Base-by-base conservation (phyloP, 2,888 invertebrate genomes). In the Eulithis prunata region DNA sequence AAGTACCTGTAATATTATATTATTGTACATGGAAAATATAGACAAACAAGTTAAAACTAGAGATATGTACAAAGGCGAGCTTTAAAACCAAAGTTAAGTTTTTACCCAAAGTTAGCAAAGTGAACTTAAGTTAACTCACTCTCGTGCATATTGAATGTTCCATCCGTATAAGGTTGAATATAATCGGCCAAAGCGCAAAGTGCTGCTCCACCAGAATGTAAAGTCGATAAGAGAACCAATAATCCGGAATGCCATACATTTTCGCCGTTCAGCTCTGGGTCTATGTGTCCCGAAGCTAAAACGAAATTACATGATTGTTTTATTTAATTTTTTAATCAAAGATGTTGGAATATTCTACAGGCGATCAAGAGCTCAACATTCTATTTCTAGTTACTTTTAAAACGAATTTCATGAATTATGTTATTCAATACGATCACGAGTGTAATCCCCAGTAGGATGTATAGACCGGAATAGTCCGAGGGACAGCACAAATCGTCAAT, bases 221-320 rank as follows among this genome's bases (percentile, higher is more conserved):
- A 60, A 1, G 73, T 75, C 0, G 85, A 68, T 53, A 89, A 68
- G 13, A 88, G 41, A 57, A 88, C 63, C 57, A 91, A 58, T 51
- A 86, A 49, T 2, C 75, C 77, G 3, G 91, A 90, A 69, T 91
- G 89, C 88, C 85, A 88, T 54, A 91, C 77, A 70, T 89, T 91
- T 71, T 92, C 92, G n/a, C 70, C 71, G 71, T 88, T 82, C 36
- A 92, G 69, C 1, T 74, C 52, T 1, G 88, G 80, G 70, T 92
- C 92, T 68, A 92, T 88, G 68, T 92, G 92, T 0, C 93, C 91
- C 36, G 85, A 80, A 36, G 91, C 92, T 92, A 75, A 10, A 71
- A 75, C 45, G 32, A 75, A 58, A 61, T 21, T 21, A 21, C 21
- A 21, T 21, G 21, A 21, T 21, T 10, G 57, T 45, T 36, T 52